These are phyloP conservation scores for Ondatra zibethicus DNA, from an alignment of 2,113 vertebrate genomes.

Conservation along the genomic window DNA sequence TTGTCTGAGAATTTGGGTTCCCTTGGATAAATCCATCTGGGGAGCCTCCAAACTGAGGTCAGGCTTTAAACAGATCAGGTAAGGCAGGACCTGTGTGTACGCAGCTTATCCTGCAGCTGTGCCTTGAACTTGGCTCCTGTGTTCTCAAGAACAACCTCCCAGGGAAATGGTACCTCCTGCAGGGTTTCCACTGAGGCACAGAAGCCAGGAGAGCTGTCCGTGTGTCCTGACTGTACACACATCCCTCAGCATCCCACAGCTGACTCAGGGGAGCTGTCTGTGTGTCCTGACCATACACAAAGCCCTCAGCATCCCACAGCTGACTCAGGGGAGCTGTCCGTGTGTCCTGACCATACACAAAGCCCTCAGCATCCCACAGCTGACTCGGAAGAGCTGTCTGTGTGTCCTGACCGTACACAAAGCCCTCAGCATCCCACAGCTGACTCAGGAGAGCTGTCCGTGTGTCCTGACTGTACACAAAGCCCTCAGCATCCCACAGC, in stretches of 20 bases:
- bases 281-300: too few species aligned
- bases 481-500: not conserved
- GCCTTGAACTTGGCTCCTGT: not conserved
- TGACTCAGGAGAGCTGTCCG: not conserved
- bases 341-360: too few species aligned
- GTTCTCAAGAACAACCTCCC: not conserved
- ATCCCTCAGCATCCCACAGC: too few species aligned
- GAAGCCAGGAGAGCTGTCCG: too few species aligned
- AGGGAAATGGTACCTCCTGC: not conserved
- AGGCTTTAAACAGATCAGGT: not conserved
- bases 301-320: not conserved
- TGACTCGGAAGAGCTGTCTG: not conserved
- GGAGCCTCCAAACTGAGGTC: not conserved
- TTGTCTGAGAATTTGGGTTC: not conserved
- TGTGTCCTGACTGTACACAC: too few species aligned
- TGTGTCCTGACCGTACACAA: too few species aligned
- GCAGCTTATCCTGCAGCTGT: not conserved
- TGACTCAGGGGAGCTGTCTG: not conserved
- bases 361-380: not conserved
- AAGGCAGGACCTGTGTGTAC: not conserved
- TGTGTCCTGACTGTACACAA: too few species aligned
- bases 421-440: too few species aligned
- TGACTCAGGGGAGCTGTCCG: not conserved
- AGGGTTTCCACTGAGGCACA: too few species aligned
- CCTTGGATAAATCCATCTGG: not conserved